Percentiles rank a stretch among this genome's conserved stretches.
Evolutionary conservation across 2,797 vertebrate genomes (phyloP).

Genomic region (Tapirus indicus): DNA sequence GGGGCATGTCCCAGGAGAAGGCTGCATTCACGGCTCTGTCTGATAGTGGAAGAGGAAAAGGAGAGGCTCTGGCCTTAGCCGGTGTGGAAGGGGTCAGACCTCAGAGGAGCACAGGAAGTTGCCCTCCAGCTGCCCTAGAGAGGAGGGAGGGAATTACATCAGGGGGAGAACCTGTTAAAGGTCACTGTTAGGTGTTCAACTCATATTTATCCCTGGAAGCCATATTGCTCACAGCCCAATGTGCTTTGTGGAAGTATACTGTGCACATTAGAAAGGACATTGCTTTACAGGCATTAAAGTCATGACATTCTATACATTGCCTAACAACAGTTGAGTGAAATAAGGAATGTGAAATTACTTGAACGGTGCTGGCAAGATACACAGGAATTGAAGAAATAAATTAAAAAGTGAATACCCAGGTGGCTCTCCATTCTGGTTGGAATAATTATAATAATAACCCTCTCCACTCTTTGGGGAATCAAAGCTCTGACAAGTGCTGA

Average conservation of each 20-base stretch:
- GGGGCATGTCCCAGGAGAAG: neutral
- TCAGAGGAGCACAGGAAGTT: neutral
- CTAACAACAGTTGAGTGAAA: neutral
- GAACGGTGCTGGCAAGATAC: neutral
- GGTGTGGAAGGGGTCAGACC: neutral
- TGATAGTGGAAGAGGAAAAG: neutral
- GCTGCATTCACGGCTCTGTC: neutral
- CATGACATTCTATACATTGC: accelerated
- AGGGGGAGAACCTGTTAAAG: neutral
- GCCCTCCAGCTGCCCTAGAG: neutral
- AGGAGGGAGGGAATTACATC: neutral
- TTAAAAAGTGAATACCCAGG: neutral
- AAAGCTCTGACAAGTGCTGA: neutral
- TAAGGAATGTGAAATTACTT: neutral
- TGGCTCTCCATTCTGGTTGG: neutral
- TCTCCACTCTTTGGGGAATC: neutral
- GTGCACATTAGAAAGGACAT: neutral
- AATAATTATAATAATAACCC: neutral
- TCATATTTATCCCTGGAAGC: neutral
- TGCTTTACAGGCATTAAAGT: neutral
- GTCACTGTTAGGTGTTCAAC: neutral
- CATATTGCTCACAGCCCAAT: neutral
- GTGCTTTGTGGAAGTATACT: too few relatives aligned
- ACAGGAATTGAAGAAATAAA: neutral
- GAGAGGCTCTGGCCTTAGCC: too few relatives aligned